phyloP scores from a whole-genome alignment of 2,113 vertebrate genomes.

The Jaculus jaculus region DNA sequence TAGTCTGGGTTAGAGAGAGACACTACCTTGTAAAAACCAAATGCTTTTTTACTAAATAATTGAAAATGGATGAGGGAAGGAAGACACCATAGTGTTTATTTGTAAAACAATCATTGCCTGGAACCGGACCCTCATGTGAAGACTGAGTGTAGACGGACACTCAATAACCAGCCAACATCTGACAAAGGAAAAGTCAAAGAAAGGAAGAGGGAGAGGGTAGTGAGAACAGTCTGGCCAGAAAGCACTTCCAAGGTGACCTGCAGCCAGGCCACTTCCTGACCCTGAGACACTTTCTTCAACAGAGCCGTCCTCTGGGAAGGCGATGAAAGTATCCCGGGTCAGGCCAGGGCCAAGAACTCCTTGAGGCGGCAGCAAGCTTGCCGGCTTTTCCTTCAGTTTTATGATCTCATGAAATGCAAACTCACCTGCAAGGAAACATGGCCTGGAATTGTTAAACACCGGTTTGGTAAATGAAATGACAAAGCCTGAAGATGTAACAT shows the following conservation, averaged over 20 bases:
- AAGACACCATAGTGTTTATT: not conserved
- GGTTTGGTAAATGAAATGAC: conserved; percentile 41
- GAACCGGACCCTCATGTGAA: not conserved
- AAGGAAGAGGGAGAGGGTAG: not conserved
- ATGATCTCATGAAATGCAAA: conserved; percentile 48
- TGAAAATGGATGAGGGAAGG: not conserved
- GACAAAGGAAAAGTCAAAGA: not conserved
- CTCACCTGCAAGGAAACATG: conserved; percentile 37
- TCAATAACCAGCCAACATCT: not conserved
- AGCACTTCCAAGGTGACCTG: not conserved
- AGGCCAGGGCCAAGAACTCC: not conserved
- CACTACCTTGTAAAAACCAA: too few species aligned
- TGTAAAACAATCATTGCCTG: not conserved
- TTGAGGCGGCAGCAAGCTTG: not conserved
- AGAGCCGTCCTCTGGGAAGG: not conserved
- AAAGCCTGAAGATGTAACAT: conserved; percentile 14
- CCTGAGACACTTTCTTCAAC: not conserved
- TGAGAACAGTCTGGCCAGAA: not conserved
- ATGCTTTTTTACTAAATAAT: not conserved
- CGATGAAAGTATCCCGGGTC: not conserved
- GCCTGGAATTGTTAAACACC: conserved; percentile 48
- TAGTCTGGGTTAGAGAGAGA: too few species aligned
- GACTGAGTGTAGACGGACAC: not conserved
- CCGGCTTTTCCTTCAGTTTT: conserved; percentile 53
- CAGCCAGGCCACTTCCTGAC: not conserved